phyloP scores from a whole-genome alignment of 2,888 invertebrate genomes.

The Alcis repandata region DNA sequence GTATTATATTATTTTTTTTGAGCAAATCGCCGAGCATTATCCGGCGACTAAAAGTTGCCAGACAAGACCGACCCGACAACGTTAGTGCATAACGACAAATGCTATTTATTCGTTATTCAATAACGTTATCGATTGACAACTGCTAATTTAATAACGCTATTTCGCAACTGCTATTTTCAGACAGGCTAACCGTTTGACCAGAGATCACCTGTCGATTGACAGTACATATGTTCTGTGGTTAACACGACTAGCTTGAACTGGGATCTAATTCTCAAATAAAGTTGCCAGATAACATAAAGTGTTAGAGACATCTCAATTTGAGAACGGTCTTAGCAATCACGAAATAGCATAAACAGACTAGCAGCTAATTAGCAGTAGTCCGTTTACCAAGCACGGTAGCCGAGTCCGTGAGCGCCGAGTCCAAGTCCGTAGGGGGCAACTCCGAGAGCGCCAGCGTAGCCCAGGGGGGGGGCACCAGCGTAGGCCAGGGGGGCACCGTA shows the following conservation, averaged over 20 bases:
- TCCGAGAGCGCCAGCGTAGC: slow-evolving; percentile 43
- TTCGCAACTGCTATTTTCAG: slow-evolving; percentile 5
- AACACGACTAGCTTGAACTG: background rate
- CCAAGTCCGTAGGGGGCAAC: slow-evolving; percentile 49
- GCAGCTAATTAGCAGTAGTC: slow-evolving; percentile 28
- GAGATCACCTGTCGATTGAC: background rate
- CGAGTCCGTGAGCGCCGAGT: slow-evolving; percentile 33
- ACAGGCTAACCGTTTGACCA: background rate
- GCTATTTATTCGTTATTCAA: slow-evolving; percentile 23
- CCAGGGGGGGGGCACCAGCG: slow-evolving; percentile 13
- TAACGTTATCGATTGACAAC: slow-evolving; percentile 43
- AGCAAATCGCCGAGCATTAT: slow-evolving; percentile 53
- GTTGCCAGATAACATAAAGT: background rate
- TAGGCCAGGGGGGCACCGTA: slow-evolving; percentile 44
- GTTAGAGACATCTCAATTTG: no score
- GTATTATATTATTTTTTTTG: slow-evolving; percentile 30
- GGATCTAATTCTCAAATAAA: background rate
- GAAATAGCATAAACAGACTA: slow-evolving; percentile 23
- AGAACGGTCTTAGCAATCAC: slow-evolving; percentile 15
- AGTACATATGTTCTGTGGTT: slow-evolving; percentile 1
- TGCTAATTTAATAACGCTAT: slow-evolving; percentile 30
- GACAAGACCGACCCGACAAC: slow-evolving; percentile 51
- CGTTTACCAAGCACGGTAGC: slow-evolving; percentile 72
- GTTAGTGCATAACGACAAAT: slow-evolving; percentile 40
- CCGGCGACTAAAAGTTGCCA: slow-evolving; percentile 57